phyloP scores from a whole-genome alignment of 2,888 invertebrate genomes.

The Meiosimyza decipiens region DNA sequence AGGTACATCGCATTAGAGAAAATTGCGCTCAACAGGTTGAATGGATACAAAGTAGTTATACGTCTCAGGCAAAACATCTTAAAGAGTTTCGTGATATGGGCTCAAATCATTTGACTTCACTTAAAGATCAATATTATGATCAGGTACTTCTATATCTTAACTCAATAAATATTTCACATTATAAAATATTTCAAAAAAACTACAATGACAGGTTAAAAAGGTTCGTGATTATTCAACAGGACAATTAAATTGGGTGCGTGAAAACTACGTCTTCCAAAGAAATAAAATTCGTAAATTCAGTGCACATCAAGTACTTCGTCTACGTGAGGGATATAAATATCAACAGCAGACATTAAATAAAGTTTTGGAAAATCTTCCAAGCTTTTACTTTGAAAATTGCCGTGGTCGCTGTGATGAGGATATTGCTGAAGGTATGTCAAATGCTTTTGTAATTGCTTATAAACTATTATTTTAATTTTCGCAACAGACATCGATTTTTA shows the following conservation, averaged over 20 bases:
- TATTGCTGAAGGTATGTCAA: slow-evolving; percentile 61
- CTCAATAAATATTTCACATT: not conserved
- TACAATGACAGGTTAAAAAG: slow-evolving; percentile 79
- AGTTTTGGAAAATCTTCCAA: slow-evolving; percentile 91
- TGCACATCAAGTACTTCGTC: slow-evolving; percentile 87
- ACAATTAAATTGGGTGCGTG: slow-evolving; percentile 92
- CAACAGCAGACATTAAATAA: slow-evolving; percentile 96
- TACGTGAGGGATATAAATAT: slow-evolving; percentile 94
- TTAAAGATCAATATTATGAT: slow-evolving; percentile 92
- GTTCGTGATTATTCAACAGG: slow-evolving; percentile 92
- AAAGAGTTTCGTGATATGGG: slow-evolving; percentile 93
- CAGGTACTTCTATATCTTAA: slow-evolving; percentile 72
- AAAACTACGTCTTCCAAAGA: slow-evolving; percentile 95
- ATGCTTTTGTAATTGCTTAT: not conserved
- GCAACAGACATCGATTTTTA: slow-evolving; percentile 64
- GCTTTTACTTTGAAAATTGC: slow-evolving; percentile 92
- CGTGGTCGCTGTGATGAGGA: slow-evolving; percentile 78
- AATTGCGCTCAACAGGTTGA: slow-evolving; percentile 95
- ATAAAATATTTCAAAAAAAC: not conserved
- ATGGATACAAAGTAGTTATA: slow-evolving; percentile 92
- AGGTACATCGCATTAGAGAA: slow-evolving; percentile 91
- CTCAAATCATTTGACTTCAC: slow-evolving; percentile 83
- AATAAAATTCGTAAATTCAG: slow-evolving; percentile 95
- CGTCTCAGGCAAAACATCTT: slow-evolving; percentile 85
- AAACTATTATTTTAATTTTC: slow-evolving; percentile 4